Base-by-base conservation (phyloP, 2,888 invertebrate species). In the Caenorhabditis angaria region DNA sequence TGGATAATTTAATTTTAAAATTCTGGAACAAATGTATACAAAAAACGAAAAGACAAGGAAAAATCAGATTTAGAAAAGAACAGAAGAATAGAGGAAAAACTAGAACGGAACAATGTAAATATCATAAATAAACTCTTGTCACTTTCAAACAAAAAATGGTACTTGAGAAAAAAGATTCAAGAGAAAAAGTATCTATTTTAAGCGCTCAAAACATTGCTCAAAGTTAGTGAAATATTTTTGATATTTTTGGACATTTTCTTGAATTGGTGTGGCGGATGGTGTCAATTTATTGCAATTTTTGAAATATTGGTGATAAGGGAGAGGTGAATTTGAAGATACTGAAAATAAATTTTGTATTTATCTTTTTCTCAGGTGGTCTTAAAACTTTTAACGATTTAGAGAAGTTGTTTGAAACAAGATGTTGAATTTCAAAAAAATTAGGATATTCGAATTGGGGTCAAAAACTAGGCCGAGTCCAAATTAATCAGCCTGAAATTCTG, bases 251-350 rank as follows among this genome's bases (percentile, higher is more conserved):
- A n/a, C n/a, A 20, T 32, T 29, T 56, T 56, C 20, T 29, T 6
- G 32, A 32, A 27, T 56, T 32, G 55, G 55, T 5, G 32, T n/a
- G 12, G 55, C 55, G 3, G 55, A 56, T 27, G 25, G 55, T 5
- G 12, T 29, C 32, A 27, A 32, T 50, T 50, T n/a, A 50, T 50
- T 20, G 50, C 22, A 10, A n/a, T 24, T 50, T 8, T 10, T n/a
- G 22, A 50, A 50, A 12, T 50, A 50, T 10, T n/a, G 6, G 3
- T 56, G 55, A 20, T 56, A 27, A 20, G 25, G 22, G 5, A 24
- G 32, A 32, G 41, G 41, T 14, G 18, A 18, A 14, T 41, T 41
- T 41, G 18, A 12, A 41, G 41, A 24, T 24, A 18, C n/a, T 35
- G 35, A 35, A 35, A 35, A 10, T 10, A 35, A 10, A 35, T 10